A percentile compares a stretch with the other conserved stretches of the same genome.
These are phyloP conservation scores for Chelon labrosus DNA, from an alignment of 2,797 vertebrate genomes.

Conservation along the genomic window DNA sequence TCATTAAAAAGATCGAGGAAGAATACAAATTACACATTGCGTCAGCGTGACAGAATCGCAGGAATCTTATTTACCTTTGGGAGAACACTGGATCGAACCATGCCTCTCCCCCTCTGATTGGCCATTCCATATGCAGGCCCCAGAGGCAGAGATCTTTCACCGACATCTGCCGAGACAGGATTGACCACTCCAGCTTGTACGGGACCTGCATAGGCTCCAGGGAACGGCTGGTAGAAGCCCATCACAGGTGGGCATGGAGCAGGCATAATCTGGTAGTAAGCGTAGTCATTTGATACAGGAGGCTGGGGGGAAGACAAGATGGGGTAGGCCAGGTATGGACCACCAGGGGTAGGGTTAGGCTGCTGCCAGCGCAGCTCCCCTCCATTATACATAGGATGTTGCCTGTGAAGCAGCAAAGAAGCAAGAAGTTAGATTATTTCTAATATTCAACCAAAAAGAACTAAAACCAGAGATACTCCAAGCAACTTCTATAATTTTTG, in stretches of 20 bases:
- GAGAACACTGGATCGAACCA: constrained; percentile 83
- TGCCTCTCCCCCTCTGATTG: constrained; percentile 88
- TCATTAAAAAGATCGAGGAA: not conserved
- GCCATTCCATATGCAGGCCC: constrained; percentile 88
- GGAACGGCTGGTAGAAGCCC: constrained; percentile 98
- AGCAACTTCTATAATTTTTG: not conserved
- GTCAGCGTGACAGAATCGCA: not conserved
- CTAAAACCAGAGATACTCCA: too few relatives aligned
- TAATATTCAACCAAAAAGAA: not conserved
- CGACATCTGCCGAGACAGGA: constrained; percentile 88
- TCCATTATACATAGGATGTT: constrained; percentile 93
- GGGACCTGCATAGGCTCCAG: constrained; percentile 88
- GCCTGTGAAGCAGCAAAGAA: constrained; percentile 80
- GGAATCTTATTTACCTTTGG: constrained; percentile 87
- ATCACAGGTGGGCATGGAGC: constrained; percentile 96
- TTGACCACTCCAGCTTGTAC: constrained; percentile 90
- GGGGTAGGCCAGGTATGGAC: constrained; percentile 96
- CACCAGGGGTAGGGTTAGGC: constrained; percentile 90
- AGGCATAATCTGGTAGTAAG: constrained; percentile 97
- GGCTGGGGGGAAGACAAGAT: constrained; percentile 94
- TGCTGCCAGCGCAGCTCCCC: constrained; percentile 97
- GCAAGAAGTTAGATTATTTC: constrained; percentile 2
- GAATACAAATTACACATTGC: constrained; percentile 1
- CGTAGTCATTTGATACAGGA: constrained; percentile 93
- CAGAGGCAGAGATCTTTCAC: constrained; percentile 86